A percentile compares a stretch with the other conserved stretches of the same genome.
Conservation (phyloP, 2,888 invertebrate genomes). For the Polydesmus complanatus region DNA sequence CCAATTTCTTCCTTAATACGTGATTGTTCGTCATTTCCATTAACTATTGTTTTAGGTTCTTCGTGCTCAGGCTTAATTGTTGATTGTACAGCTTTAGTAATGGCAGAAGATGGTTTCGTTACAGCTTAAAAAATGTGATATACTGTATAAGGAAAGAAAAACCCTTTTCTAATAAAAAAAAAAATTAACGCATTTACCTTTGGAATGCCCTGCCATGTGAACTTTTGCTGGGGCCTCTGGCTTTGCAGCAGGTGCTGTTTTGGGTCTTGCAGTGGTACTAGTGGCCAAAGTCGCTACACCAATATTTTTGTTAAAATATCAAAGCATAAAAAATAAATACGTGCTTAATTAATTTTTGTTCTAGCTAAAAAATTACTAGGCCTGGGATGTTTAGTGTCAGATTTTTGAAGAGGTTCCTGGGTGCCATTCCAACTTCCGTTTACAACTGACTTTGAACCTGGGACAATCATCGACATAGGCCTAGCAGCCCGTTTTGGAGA, state of each 20-base stretch:
- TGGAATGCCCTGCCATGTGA: not conserved
- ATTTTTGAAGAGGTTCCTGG: conserved; percentile 1
- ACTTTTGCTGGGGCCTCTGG: not conserved
- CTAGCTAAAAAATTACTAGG: conserved; percentile 9
- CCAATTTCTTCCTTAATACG: not conserved
- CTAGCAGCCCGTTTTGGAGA: conserved; percentile 13
- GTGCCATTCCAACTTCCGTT: conserved; percentile 4
- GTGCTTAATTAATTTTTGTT: not conserved
- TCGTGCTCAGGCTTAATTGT: no score
- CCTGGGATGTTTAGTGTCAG: conserved; percentile 12
- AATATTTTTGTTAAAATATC: not conserved
- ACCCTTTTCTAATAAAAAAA: not conserved
- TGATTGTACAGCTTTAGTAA: not conserved
- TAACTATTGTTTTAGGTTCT: not conserved
- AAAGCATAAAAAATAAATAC: not conserved
- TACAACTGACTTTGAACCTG: conserved; percentile 10
- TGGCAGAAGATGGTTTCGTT: not conserved
- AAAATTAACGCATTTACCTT: not conserved
- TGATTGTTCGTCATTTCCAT: not conserved
- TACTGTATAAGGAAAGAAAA: not conserved
- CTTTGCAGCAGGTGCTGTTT: not conserved
- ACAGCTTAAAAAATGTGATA: not conserved
- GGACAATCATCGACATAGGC: conserved; percentile 13
- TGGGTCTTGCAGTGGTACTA: not conserved
- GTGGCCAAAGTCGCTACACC: conserved; percentile 12